Percentiles rank a stretch among this genome's conserved stretches.
These are phyloP conservation scores for Panthera leo DNA, from an alignment of 2,113 vertebrate genomes.

Conservation along the genomic window DNA sequence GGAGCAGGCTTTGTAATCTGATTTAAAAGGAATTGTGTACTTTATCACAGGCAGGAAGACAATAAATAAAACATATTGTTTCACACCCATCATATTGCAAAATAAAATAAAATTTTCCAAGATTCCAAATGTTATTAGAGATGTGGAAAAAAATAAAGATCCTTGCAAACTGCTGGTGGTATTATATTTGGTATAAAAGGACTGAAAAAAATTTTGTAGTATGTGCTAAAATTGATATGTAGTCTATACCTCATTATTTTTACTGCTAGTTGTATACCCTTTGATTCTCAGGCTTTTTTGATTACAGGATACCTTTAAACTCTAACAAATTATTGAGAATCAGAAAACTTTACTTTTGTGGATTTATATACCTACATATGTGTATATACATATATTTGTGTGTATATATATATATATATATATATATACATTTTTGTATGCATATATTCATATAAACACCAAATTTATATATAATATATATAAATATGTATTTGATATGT, in stretches of 20 bases:
- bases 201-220: neutral
- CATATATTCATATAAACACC: neutral
- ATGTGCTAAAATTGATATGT: neutral
- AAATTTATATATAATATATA: neutral
- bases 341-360: neutral
- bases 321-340: neutral
- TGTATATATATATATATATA: neutral
- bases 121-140: neutral
- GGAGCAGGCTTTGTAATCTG: neutral
- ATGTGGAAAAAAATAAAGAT: slow-evolving; percentile 1
- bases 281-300: neutral
- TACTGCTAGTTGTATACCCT: neutral
- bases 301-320: neutral
- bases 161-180: neutral
- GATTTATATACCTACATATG: neutral
- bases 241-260: neutral
- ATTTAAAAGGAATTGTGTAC: neutral
- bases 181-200: neutral
- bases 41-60: neutral
- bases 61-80: neutral
- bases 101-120: neutral
- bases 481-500: neutral
- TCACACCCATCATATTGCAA: neutral
- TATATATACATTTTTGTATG: neutral
- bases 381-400: neutral